phyloP scores from a whole-genome alignment of 2,113 vertebrate species.

The Hemiprocne comata region DNA sequence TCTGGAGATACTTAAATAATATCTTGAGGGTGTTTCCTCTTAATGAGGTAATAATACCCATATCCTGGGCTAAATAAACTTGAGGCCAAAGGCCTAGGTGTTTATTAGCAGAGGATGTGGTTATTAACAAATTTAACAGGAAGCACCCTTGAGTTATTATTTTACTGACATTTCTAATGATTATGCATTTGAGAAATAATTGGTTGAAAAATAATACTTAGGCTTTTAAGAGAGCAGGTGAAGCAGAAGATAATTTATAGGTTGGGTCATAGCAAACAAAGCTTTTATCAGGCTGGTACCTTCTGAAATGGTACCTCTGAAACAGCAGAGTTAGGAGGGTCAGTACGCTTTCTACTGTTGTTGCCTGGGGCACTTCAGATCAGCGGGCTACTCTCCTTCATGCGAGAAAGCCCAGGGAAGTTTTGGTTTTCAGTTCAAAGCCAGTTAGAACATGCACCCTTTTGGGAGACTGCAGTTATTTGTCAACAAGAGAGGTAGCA shows the following conservation, averaged over 20 bases:
- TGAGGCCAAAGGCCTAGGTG: conserved; percentile 64
- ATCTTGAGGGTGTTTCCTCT: conserved; percentile 66
- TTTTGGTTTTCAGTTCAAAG: neutral
- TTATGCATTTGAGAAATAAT: conserved; percentile 43
- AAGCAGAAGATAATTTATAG: conserved; percentile 1
- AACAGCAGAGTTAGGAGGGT: neutral
- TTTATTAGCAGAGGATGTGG: conserved; percentile 70
- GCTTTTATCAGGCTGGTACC: neutral
- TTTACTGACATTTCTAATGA: conserved; percentile 63
- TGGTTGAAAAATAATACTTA: conserved; percentile 22
- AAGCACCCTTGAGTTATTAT: conserved; percentile 61
- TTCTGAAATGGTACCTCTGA: neutral
- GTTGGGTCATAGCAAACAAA: neutral
- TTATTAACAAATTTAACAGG: conserved; percentile 67
- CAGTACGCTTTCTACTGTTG: neutral
- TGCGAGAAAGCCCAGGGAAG: neutral
- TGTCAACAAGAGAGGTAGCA: neutral
- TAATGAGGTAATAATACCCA: conserved; percentile 72
- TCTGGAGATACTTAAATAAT: conserved; percentile 68
- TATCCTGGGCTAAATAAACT: conserved; percentile 71
- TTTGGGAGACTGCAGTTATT: neutral
- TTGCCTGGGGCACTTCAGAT: neutral
- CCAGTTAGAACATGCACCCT: neutral
- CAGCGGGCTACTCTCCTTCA: neutral
- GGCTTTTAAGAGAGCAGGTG: neutral